Evolutionary conservation across 2,797 vertebrate species (phyloP).

Genomic region (Siniperca undulata): DNA sequence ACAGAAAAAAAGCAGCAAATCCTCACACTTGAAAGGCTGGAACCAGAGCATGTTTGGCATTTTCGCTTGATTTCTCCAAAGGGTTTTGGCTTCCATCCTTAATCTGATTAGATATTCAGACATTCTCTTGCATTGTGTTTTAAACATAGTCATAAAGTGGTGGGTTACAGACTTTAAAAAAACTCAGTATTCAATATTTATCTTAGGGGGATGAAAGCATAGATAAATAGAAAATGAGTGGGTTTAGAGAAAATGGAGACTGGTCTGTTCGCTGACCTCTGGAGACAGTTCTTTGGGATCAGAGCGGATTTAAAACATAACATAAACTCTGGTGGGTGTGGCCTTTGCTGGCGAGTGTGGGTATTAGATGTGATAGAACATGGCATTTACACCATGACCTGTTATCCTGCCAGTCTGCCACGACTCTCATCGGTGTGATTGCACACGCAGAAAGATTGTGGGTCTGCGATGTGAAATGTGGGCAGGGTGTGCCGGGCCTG

Average conservation of each 20-base stretch:
- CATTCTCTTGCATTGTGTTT: neutral
- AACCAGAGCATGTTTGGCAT: neutral
- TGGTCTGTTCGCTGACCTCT: conserved; percentile 14
- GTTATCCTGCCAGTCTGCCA: conserved; percentile 40
- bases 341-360: neutral
- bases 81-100: neutral
- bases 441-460: conserved; percentile 40
- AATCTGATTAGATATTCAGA: neutral
- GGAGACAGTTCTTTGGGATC: conserved; percentile 32
- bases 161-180: neutral
- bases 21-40: neutral
- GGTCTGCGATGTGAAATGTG: conserved; percentile 57
- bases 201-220: neutral
- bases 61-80: neutral
- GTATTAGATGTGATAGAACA: conserved; percentile 40
- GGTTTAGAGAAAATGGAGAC: conserved; percentile 2
- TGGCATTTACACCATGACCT: conserved; percentile 39
- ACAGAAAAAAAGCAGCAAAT: neutral
- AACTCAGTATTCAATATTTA: neutral
- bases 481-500: conserved; percentile 74
- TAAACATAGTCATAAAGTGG: neutral
- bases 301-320: conserved; percentile 32
- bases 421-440: conserved; percentile 30
- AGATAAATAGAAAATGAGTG: neutral
- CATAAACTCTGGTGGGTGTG: conserved; percentile 20